Evolutionary conservation across 2,113 vertebrate genomes (phyloP).

Genomic region (Dicentrarchus labrax): DNA sequence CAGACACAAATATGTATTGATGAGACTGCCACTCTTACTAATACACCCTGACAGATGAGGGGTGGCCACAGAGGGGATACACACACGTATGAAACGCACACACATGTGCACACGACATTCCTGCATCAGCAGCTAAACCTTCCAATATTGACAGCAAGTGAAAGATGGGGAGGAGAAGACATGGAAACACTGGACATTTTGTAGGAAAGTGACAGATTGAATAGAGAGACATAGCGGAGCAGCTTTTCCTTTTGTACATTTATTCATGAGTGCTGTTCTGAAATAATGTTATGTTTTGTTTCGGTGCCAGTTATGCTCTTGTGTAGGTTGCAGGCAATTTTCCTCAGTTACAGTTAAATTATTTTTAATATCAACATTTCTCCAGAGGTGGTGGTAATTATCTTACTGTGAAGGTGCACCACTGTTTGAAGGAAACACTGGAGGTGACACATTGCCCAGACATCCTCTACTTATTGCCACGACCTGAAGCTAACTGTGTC

Average conservation of each 20-base stretch:
- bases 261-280: background rate
- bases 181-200: background rate
- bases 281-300: background rate
- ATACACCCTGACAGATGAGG: conserved; percentile 73
- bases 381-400: conserved; percentile 5
- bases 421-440: conserved; percentile 27
- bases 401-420: background rate
- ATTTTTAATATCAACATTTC: background rate
- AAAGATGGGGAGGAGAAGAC: conserved; percentile 21
- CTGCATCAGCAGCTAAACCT: conserved; percentile 20
- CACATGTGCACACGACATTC: conserved; percentile 22
- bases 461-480: conserved; percentile 40
- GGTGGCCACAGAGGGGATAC: conserved; percentile 50
- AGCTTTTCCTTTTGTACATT: background rate
- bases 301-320: background rate
- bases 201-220: conserved; percentile 2
- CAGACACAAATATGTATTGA: conserved; percentile 72
- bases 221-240: background rate
- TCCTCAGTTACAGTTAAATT: conserved; percentile 9
- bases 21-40: conserved; percentile 76
- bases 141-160: conserved; percentile 27
- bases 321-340: background rate
- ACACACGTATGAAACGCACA: conserved; percentile 37
- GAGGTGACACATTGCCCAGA: conserved; percentile 28
- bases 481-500: conserved; percentile 37